Conservation (phyloP, 2,888 invertebrate species). For the Camptogramma bilineatum region DNA sequence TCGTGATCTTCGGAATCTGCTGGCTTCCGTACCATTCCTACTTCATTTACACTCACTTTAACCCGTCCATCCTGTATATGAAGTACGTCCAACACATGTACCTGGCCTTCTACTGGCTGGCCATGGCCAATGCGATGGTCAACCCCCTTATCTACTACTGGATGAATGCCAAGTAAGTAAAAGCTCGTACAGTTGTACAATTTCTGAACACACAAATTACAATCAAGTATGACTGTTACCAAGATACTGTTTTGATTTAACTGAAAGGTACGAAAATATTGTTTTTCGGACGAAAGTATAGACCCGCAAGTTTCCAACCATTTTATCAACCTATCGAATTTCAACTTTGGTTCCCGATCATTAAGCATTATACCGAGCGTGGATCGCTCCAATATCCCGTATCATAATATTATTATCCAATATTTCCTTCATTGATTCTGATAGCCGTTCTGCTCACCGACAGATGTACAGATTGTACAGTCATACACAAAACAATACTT, state of each 20-base stretch:
- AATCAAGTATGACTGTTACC: background rate
- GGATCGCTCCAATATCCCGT: background rate
- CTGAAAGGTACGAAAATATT: no score
- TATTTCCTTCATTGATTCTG: background rate
- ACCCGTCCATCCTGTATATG: constrained; percentile 87
- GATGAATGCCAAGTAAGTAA: constrained; percentile 94
- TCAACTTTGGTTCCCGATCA: background rate
- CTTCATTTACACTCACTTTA: constrained; percentile 92
- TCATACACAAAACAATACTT: no score
- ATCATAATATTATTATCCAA: background rate
- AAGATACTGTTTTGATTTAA: no score
- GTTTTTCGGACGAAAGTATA: no score
- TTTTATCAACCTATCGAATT: background rate
- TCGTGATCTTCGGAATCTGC: constrained; percentile 93
- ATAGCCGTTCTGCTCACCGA: background rate
- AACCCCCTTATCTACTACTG: constrained; percentile 97
- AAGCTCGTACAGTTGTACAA: no score
- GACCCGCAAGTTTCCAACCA: background rate
- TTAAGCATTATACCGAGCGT: background rate
- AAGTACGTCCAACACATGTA: constrained; percentile 94
- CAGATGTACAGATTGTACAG: no score
- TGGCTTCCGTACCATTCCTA: constrained; percentile 96
- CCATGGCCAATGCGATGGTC: constrained; percentile 97
- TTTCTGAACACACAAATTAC: no score
- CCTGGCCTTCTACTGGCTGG: constrained; percentile 94